These are phyloP conservation scores for Venustaconcha ellipsiformis DNA, from an alignment of 1,140 invertebrate species.

Conservation along the genomic window DNA sequence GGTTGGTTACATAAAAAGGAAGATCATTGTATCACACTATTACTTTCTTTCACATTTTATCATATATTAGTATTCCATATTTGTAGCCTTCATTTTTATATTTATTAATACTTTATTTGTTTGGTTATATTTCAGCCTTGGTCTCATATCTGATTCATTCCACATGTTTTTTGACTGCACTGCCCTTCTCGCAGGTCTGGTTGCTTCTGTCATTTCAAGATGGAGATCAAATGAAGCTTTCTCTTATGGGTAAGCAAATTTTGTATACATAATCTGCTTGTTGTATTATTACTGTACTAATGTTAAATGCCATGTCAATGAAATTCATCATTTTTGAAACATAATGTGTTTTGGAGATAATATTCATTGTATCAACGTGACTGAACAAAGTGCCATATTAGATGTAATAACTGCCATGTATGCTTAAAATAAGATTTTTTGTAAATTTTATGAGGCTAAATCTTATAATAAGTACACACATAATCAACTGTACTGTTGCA, in stretches of 20 bases:
- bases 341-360: too few species aligned
- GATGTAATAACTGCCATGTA: too few species aligned
- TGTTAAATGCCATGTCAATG: neutral
- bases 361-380: too few species aligned
- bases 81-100: neutral
- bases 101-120: constrained; percentile 1
- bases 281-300: neutral
- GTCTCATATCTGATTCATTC: constrained; percentile 98
- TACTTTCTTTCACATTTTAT: too few species aligned
- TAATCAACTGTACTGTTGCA: too few species aligned
- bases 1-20: too few species aligned
- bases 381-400: too few species aligned
- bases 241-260: constrained; percentile 82
- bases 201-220: constrained; percentile 85
- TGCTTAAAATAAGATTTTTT: too few species aligned
- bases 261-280: neutral
- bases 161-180: constrained; percentile 99
- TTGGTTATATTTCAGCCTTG: constrained; percentile 71
- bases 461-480: too few species aligned
- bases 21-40: too few species aligned
- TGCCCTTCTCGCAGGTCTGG: constrained; percentile 91
- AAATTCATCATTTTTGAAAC: neutral
- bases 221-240: constrained; percentile 94
- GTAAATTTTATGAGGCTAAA: too few species aligned
- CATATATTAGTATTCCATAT: neutral